These are phyloP conservation scores for Hippocampus kuda DNA, from an alignment of 2,797 vertebrate genomes.

Conservation along the genomic window DNA sequence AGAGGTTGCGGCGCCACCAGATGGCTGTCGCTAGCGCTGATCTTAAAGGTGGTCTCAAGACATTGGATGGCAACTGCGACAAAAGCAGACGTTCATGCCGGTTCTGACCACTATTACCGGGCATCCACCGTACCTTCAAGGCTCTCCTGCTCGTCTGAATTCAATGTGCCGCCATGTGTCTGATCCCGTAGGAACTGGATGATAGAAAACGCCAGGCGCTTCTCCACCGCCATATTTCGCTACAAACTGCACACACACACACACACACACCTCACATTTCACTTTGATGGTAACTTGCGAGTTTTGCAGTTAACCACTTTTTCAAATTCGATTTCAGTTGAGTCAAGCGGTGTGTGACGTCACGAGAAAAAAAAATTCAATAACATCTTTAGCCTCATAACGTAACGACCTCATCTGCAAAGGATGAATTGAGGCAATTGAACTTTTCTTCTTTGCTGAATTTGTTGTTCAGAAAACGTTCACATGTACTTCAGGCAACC, in stretches of 20 bases:
- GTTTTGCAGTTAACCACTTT: neutral
- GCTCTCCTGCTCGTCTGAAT: slow-evolving; percentile 95
- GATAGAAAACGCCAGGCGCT: slow-evolving; percentile 87
- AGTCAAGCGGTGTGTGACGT: too few relatives aligned
- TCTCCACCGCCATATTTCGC: slow-evolving; percentile 84
- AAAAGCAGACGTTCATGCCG: neutral
- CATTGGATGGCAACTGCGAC: slow-evolving; percentile 89
- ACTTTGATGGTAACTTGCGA: neutral
- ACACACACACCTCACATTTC: neutral
- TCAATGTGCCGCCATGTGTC: slow-evolving; percentile 81
- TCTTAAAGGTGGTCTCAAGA: slow-evolving; percentile 95
- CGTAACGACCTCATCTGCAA: neutral
- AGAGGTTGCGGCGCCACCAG: slow-evolving; percentile 80
- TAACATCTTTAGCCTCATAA: too few relatives aligned
- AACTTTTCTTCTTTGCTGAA: neutral
- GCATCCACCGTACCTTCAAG: slow-evolving; percentile 77
- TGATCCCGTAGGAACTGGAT: slow-evolving; percentile 95
- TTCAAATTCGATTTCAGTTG: neutral
- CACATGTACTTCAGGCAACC: neutral
- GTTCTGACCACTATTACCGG: neutral
- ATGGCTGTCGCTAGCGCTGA: slow-evolving; percentile 82
- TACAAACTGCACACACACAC: slow-evolving; percentile 20
- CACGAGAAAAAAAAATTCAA: neutral
- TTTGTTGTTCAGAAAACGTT: neutral
- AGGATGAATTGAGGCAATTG: neutral